Base-by-base conservation (phyloP, 2,888 invertebrate genomes). In the Pinctada fucata region DNA sequence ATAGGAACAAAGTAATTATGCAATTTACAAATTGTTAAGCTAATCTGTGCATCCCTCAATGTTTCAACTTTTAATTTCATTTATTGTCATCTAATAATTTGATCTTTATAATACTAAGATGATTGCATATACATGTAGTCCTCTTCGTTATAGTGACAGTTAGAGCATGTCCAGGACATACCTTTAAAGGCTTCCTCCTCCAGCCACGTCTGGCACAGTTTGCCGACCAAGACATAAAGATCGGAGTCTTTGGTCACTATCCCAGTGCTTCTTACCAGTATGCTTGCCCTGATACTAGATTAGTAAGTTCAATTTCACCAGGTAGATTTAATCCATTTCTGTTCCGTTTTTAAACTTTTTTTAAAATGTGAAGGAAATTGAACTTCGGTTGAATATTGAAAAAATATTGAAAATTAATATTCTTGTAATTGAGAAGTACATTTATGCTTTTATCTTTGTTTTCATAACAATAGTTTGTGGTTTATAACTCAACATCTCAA, bases 161-260 rank as follows among this genome's bases (percentile, higher is more conserved):
- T 64, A 75, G 81, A 75, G 84, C 83, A 5, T 86, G 86, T 78
- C 82, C 81, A 6, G 67, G 67, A 47, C 72, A 76, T 2, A 76
- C 76, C n/a, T 86, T 86, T 47, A 84, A 84, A 65, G 86, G 86
- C 1, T 86, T 85, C 69, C 79, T 84, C 65, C 80, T 86, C 31
- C 86, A 86, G 75, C 81, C 86, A 5, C 77, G 86, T 16, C 79
- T 85, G 8, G 86, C 84, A 6, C 79, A 83, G 70, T 86, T 78
- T 76, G 82, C 84, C 10, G 75, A 75, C 45, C 80, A 80, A 52
- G 80, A 80, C 69, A 71, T 80, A 1, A 80, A 80, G 65, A 78
- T 80, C 16, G 80, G 80, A 63, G 80, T 80, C 0, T 80, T 80
- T 68, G 80, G 80, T 3, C 74, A 74, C 16, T 80, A 80, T 31